phyloP scores from a whole-genome alignment of 2,888 invertebrate species.

The Trissolcus brochymenae region DNA sequence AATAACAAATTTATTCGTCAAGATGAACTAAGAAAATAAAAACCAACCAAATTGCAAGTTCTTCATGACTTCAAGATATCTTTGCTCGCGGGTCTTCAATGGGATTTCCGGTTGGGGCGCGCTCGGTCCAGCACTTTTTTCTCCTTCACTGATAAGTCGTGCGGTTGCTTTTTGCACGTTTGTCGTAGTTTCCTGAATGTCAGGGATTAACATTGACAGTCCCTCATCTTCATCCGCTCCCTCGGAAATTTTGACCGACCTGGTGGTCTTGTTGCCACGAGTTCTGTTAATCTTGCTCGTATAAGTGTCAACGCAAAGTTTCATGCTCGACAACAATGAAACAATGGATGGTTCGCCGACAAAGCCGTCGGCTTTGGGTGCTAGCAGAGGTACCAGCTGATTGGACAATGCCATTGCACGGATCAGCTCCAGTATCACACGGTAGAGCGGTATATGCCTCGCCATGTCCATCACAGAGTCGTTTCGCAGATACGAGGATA shows the following conservation, averaged over 20 bases:
- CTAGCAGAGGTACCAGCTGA: slow-evolving; percentile 81
- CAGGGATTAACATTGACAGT: slow-evolving; percentile 90
- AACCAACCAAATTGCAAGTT: slow-evolving; percentile 89
- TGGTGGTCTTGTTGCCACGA: slow-evolving; percentile 65
- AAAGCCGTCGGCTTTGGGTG: slow-evolving; percentile 77
- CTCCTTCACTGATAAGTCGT: slow-evolving; percentile 64
- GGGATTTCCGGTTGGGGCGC: slow-evolving; percentile 77
- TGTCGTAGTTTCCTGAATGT: slow-evolving; percentile 86
- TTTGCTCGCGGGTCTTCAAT: slow-evolving; percentile 82
- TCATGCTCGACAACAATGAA: slow-evolving; percentile 90
- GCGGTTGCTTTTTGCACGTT: slow-evolving; percentile 78
- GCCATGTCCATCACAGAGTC: slow-evolving; percentile 98
- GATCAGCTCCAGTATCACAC: slow-evolving; percentile 88
- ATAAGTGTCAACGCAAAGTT: slow-evolving; percentile 93
- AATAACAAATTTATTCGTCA: not conserved
- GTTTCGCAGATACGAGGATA: slow-evolving; percentile 93
- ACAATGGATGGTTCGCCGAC: slow-evolving; percentile 82
- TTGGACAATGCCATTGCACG: slow-evolving; percentile 84
- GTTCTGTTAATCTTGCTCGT: slow-evolving; percentile 85
- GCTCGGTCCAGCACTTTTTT: slow-evolving; percentile 72
- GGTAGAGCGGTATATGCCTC: slow-evolving; percentile 95
- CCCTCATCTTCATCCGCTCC: slow-evolving; percentile 93
- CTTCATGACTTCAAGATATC: slow-evolving; percentile 92
- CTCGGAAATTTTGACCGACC: slow-evolving; percentile 74
- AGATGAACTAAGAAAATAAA: not conserved